Evolutionary conservation across 1,140 invertebrate genomes (phyloP).

Genomic region (Liolophura sinensis): DNA sequence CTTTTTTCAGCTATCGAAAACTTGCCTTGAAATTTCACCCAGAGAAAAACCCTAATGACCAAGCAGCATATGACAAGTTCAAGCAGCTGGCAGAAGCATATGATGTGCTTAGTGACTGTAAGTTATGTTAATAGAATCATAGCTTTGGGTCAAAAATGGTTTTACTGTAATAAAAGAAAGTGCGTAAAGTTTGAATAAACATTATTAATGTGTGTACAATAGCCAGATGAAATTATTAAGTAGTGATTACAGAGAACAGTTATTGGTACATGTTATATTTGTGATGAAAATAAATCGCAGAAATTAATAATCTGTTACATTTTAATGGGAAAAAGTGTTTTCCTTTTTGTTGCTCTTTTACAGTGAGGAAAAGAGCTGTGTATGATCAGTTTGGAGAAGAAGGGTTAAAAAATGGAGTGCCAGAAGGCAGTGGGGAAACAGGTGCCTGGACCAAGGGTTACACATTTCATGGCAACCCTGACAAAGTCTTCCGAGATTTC

Average conservation of each 20-base stretch:
- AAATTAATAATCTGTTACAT: too few relatives aligned
- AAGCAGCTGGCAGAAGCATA: slow-evolving; percentile 58
- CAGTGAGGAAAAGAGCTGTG: slow-evolving; percentile 54
- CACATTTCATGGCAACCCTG: slow-evolving; percentile 57
- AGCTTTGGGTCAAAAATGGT: too few relatives aligned
- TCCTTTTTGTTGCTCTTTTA: slow-evolving; percentile 17
- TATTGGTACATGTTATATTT: background rate
- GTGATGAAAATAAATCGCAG: background rate
- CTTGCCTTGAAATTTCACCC: slow-evolving; percentile 57
- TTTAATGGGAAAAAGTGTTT: background rate
- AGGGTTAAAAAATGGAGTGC: slow-evolving; percentile 59
- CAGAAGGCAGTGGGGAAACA: slow-evolving; percentile 44
- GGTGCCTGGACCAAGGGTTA: slow-evolving; percentile 59
- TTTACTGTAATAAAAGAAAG: too few relatives aligned
- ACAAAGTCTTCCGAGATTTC: slow-evolving; percentile 59
- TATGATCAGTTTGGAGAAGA: slow-evolving; percentile 62
- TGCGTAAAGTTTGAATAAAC: too few relatives aligned
- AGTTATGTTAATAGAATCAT: too few relatives aligned
- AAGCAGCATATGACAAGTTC: slow-evolving; percentile 53
- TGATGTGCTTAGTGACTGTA: slow-evolving; percentile 59
- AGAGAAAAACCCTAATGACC: slow-evolving; percentile 52
- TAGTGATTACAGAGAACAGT: background rate
- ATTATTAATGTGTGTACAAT: too few relatives aligned
- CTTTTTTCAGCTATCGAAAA: slow-evolving; percentile 55
- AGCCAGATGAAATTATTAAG: background rate